Base-by-base conservation (phyloP, 2,113 vertebrate species). In the Emydocephalus ijimae region DNA sequence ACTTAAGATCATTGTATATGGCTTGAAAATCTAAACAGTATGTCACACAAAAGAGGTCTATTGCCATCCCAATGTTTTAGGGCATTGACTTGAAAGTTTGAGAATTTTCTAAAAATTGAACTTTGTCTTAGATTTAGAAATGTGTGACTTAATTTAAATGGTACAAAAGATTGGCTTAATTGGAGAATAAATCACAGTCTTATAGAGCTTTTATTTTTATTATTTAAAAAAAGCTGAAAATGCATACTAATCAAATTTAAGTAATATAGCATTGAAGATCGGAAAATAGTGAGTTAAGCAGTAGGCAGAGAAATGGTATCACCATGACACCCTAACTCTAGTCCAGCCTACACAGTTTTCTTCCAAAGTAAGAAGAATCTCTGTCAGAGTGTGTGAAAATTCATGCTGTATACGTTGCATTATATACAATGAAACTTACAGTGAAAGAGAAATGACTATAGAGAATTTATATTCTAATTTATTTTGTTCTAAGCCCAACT, bases 11-110 rank as follows among this genome's bases (percentile, higher is more conserved):
- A 45, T 74, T 92, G 54, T 50, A 86, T 89, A 48, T 10, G 91
- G 89, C 45, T 87, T 57, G 90, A 91, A 89, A 43, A 89, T 24
- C 21, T 94, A 94, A 94, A 91, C 92, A 91, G 48, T 87, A 6
- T n/a, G 86, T 88, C 87, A 52, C 87, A 52, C 50, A 93, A 92
- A 0, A 0, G 39, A 92, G 85, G 8, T 93, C 54, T 21, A 43
- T 52, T 7, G 21, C 14, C 59, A 20, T 34, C 92, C 43, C 54
- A 8, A 87, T 87, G 89, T 88, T 90, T 34, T 64, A 55, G 0
- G 43, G 0, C 57, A 24, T 57, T 89, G 24, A 11, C 21, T 81
- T 91, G 85, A 21, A 87, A 43, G 7, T 69, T 29, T 45, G 90
- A 91, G 52, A 91, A 21, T 50, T 59, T 48, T 34, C n/a, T 21